A percentile compares a stretch with the other conserved stretches of the same genome.
Evolutionary conservation across 2,113 vertebrate species (phyloP).

Genomic region (Pagrus major): DNA sequence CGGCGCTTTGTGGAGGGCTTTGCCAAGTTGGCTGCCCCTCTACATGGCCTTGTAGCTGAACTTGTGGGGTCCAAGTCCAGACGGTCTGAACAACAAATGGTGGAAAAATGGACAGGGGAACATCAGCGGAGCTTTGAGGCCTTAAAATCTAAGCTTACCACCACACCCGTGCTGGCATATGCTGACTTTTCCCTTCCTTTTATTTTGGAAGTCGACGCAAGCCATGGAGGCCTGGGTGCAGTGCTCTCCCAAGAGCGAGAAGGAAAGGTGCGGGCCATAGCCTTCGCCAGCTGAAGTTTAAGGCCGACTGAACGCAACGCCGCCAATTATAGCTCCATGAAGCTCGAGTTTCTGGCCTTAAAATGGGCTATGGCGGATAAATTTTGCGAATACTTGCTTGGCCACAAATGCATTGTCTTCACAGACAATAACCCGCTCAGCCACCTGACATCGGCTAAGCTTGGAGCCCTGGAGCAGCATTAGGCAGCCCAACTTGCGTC

Average conservation of each 20-base stretch:
- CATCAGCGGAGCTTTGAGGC: neutral
- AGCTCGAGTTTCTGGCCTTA: too few species aligned
- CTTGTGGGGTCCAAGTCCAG: neutral
- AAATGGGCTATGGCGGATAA: too few species aligned
- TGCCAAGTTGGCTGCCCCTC: constrained; percentile 6
- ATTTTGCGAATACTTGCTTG: too few species aligned
- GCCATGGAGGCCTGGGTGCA: neutral
- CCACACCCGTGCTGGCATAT: neutral
- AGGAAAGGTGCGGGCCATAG: neutral
- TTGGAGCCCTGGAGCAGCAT: constrained; percentile 2
- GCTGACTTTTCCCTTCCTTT: neutral
- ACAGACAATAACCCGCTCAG: too few species aligned
- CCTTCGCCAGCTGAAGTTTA: constrained; percentile 20
- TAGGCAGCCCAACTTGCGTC: constrained; percentile 3
- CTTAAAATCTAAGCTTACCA: neutral
- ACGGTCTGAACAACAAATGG: neutral
- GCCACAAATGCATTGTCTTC: too few species aligned
- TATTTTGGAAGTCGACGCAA: too few species aligned
- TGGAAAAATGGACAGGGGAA: neutral
- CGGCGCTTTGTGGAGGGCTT: neutral
- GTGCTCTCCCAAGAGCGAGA: constrained; percentile 24
- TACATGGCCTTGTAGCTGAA: neutral
- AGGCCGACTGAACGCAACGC: neutral
- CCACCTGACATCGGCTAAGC: constrained; percentile 14
- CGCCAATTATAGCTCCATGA: too few species aligned